Base-by-base conservation (phyloP, 2,797 vertebrate genomes). In the Echeneis naucrates region DNA sequence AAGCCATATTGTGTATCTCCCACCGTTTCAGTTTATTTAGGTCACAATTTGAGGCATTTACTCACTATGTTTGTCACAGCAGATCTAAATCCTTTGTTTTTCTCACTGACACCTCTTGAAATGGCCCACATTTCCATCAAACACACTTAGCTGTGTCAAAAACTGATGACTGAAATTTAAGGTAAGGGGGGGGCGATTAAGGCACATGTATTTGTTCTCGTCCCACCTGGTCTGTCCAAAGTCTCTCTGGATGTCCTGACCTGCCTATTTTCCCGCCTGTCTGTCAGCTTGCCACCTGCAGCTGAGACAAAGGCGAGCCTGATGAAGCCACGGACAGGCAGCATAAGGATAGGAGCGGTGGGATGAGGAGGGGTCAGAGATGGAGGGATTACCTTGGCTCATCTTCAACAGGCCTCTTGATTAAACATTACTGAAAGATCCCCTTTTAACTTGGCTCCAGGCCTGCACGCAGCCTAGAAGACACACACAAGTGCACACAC, bases 391-490 rank as follows among this genome's bases (percentile, higher is more conserved):
- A 71, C 42, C 55, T 72, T 75, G 66, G 68, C 68, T 87, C 68
- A 66, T 87, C 81, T 77, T 88, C 65, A 88, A 51, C 74, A 27
- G 38, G 6, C 78, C 74, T 54, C 50, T 76, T 91, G 81, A 89
- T 92, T 89, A 77, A 72, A 86, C 58, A n/a, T 81, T 90, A 90
- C 58, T 92, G 86, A 92, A 83, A 86, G 86, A 91, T 85, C 63
- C 53, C 14, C 21, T 48, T 60, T 63, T 70, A 32, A 33, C 66
- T 71, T 70, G 56, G 70, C 84, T 68, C 9, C 30, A 23, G 40
- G 53, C 42, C 63, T 63, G 17, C 55, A 23, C 60, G 52, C 69
- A 27, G 10, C 45, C n/a, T 16, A 30, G 35, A 73, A 32, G 16
- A 57, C 10, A 26, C 52, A 38, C 63, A 32, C 27, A 40, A 44